Conservation (phyloP, 2,113 vertebrate genomes). For the human (Homo sapiens) region GRCh38 chr9:13953001-13953500, state of each 20-base stretch:
- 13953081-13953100: constrained; percentile 76
- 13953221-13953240: constrained; percentile 50
- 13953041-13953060: constrained; percentile 79
- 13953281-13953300: constrained; percentile 61
- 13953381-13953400: neutral
- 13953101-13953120: constrained; percentile 80
- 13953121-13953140: constrained; percentile 74
- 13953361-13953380: neutral
- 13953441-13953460: neutral
- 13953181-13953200: constrained; percentile 76
- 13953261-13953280: constrained; percentile 50
- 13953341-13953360: neutral
- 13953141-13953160: constrained; percentile 75
- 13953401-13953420: constrained; percentile 13
- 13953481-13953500: neutral
- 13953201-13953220: constrained; percentile 64
- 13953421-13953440: constrained; percentile 1
- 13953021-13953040: constrained; percentile 72
- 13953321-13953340: neutral
- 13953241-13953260: constrained; percentile 45
- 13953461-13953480: neutral
- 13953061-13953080: constrained; percentile 77
- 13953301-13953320: neutral
- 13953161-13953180: constrained; percentile 66
- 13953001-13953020: constrained; percentile 76